A percentile compares a stretch with the other conserved stretches of the same genome.
phyloP scores from a whole-genome alignment of 2,113 vertebrate genomes.

The Cheirogaleus medius region DNA sequence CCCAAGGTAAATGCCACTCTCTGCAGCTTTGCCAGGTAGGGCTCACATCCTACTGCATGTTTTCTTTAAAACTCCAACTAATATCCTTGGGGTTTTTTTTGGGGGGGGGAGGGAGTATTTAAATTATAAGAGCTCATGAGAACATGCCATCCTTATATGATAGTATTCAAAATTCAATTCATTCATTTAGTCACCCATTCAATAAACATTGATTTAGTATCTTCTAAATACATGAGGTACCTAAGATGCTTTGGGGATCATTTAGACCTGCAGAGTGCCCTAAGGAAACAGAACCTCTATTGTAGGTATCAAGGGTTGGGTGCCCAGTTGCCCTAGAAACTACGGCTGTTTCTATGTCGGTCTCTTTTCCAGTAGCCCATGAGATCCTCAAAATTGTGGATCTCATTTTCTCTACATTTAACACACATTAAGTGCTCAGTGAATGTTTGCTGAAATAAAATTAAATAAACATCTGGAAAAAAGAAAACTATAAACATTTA shows the following conservation, averaged over 20 bases:
- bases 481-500: slow-evolving; percentile 58
- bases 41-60: neutral
- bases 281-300: neutral
- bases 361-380: neutral
- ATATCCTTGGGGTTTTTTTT: neutral
- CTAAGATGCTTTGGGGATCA: neutral
- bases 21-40: neutral
- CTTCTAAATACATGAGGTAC: neutral
- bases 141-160: neutral
- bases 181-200: neutral
- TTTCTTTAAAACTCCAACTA: slow-evolving; percentile 19
- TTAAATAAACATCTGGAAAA: slow-evolving; percentile 55
- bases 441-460: slow-evolving; percentile 40
- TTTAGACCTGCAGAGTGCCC: neutral
- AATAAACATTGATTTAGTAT: neutral
- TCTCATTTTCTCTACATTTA: slow-evolving; percentile 21
- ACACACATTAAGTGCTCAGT: neutral
- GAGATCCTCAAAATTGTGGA: neutral
- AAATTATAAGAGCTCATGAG: neutral
- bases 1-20: neutral
- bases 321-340: neutral
- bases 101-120: rapidly evolving
- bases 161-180: neutral
- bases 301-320: neutral
- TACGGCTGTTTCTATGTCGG: neutral